Percentiles rank a stretch among this genome's conserved stretches.
phyloP scores from a whole-genome alignment of 1,140 invertebrate species.

The Onthophagus taurus region DNA sequence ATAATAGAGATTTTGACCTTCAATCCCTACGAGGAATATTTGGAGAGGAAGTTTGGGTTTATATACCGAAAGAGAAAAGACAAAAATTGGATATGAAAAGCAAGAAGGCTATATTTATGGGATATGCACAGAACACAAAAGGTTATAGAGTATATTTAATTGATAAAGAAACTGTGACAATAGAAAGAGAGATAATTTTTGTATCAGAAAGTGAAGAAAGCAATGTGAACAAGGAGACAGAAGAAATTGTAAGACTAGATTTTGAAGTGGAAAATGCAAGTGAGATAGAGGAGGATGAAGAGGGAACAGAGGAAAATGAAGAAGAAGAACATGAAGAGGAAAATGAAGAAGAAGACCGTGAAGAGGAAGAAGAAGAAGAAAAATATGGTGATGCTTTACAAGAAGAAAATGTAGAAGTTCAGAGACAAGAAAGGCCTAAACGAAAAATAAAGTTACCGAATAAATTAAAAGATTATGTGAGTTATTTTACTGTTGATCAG shows the following conservation, averaged over 20 bases:
- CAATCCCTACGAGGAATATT: background rate
- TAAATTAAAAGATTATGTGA: background rate
- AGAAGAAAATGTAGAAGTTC: too few species aligned
- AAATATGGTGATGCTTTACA: too few species aligned
- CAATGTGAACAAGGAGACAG: conserved; percentile 15
- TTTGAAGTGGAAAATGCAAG: too few species aligned
- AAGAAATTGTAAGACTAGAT: conserved; percentile 21
- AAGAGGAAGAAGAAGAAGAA: conserved; percentile 16
- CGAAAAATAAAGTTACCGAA: conserved; percentile 12
- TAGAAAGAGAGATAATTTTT: conserved; percentile 1
- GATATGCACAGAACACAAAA: background rate
- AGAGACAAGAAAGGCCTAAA: too few species aligned
- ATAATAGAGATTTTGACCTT: too few species aligned
- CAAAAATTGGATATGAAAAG: background rate
- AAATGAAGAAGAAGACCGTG: too few species aligned
- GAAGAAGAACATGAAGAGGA: conserved; percentile 14
- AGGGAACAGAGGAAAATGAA: conserved; percentile 17
- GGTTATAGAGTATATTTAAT: background rate
- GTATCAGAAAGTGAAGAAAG: conserved; percentile 21
- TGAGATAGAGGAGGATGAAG: background rate
- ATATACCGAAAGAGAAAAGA: background rate
- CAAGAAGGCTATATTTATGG: background rate
- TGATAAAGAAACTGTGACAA: background rate
- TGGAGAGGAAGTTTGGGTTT: conserved; percentile 1
- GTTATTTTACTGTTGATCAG: background rate